These are phyloP conservation scores for Creontiades dilutus DNA, from an alignment of 2,888 invertebrate genomes.

Conservation along the genomic window DNA sequence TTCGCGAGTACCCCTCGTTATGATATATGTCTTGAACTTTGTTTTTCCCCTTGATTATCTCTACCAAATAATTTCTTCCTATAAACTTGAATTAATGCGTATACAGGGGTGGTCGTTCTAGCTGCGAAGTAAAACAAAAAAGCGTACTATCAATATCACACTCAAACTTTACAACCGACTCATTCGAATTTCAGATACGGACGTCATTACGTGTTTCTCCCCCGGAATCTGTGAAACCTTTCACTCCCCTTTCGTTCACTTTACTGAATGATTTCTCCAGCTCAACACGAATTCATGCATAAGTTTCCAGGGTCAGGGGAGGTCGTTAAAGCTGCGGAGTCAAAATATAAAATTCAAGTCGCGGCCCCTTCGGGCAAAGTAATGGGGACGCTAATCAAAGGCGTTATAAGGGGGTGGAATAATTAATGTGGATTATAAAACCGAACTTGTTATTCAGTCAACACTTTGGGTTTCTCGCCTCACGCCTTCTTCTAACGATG, in stretches of 20 bases:
- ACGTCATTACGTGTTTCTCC: background rate
- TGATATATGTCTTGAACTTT: too few relatives aligned
- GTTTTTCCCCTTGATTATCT: too few relatives aligned
- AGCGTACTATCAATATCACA: too few relatives aligned
- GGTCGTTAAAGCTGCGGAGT: background rate
- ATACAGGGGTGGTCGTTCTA: too few relatives aligned
- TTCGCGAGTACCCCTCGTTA: too few relatives aligned
- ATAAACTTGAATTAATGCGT: too few relatives aligned
- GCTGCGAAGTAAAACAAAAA: too few relatives aligned
- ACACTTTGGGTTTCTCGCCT: slow-evolving; percentile 17
- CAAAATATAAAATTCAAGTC: slow-evolving; percentile 24
- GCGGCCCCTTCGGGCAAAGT: background rate
- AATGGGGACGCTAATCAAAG: background rate
- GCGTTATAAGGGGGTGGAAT: slow-evolving; percentile 22
- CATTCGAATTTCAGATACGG: background rate
- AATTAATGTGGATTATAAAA: slow-evolving; percentile 53
- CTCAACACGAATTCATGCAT: background rate
- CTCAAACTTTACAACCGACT: too few relatives aligned
- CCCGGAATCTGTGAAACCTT: background rate
- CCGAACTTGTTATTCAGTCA: slow-evolving; percentile 59
- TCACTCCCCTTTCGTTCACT: background rate
- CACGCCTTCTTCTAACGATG: background rate
- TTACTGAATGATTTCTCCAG: background rate
- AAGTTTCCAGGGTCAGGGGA: background rate
- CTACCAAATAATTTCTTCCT: too few relatives aligned